These are phyloP conservation scores for Aphelinus atriplicis DNA, from an alignment of 1,140 invertebrate genomes.

Conservation along the genomic window DNA sequence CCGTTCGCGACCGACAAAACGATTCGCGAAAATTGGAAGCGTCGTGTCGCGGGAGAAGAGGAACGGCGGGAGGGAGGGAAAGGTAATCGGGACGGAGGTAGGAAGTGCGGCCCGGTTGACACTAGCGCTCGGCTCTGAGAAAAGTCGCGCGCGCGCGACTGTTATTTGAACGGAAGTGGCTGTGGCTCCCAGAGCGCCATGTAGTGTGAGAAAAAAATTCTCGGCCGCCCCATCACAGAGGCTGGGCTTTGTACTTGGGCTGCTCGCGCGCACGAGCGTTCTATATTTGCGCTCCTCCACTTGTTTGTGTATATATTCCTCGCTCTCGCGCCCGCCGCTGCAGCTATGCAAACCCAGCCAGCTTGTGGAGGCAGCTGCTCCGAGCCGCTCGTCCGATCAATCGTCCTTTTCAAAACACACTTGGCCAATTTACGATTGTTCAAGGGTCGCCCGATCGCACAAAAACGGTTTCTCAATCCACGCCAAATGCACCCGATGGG, in stretches of 20 bases:
- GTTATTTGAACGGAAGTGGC: slow-evolving; percentile 46
- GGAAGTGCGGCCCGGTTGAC: slow-evolving; percentile 46
- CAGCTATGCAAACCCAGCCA: slow-evolving; percentile 35
- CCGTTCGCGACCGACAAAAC: too few relatives aligned
- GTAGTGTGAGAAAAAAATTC: slow-evolving; percentile 38
- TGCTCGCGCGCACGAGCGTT: slow-evolving; percentile 20
- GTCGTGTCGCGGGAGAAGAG: too few relatives aligned
- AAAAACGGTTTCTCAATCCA: too few relatives aligned
- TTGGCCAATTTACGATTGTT: too few relatives aligned
- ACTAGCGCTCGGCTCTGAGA: slow-evolving; percentile 43
- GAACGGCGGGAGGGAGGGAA: not conserved
- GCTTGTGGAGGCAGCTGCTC: too few relatives aligned
- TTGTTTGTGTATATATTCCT: slow-evolving; percentile 41
- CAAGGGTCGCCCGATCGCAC: too few relatives aligned
- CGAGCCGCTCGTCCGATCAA: too few relatives aligned
- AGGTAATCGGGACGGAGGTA: not conserved
- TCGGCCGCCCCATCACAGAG: not conserved
- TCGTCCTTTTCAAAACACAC: too few relatives aligned
- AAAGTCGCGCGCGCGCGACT: not conserved
- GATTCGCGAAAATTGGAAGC: not conserved
- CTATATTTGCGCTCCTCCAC: slow-evolving; percentile 39
- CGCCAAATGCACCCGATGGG: too few relatives aligned
- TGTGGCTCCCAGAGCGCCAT: slow-evolving; percentile 35
- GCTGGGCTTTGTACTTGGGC: slow-evolving; percentile 43
- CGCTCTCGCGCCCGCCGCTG: slow-evolving; percentile 7